Conservation (phyloP, 2,888 invertebrate genomes). For the Julus scanicus region DNA sequence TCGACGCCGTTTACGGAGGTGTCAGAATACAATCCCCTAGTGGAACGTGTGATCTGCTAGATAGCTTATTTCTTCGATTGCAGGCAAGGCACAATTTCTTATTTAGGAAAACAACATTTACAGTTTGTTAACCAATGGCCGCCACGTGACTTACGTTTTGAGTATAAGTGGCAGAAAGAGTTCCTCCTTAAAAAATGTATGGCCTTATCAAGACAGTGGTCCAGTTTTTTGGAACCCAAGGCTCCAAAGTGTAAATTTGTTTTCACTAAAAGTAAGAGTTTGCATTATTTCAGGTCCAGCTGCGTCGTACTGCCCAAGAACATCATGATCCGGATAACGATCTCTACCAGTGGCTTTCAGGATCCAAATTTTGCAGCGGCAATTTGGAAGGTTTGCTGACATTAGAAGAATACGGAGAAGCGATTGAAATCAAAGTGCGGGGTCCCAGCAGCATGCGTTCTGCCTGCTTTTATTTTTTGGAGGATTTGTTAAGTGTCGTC, state of each 20-base stretch:
- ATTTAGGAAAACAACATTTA: background rate
- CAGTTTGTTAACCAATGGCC: too few relatives aligned
- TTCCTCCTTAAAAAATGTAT: too few relatives aligned
- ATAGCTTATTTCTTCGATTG: constrained; percentile 77
- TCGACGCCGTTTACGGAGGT: constrained; percentile 74
- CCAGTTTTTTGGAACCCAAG: too few relatives aligned
- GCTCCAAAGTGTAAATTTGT: background rate
- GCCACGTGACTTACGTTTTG: too few relatives aligned
- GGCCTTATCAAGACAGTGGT: background rate
- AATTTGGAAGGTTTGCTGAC: constrained; percentile 77
- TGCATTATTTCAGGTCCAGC: constrained; percentile 69
- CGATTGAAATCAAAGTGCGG: constrained; percentile 75
- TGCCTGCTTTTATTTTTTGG: constrained; percentile 76
- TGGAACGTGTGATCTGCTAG: constrained; percentile 71
- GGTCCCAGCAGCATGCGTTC: constrained; percentile 72
- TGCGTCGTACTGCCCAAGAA: constrained; percentile 71
- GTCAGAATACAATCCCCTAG: constrained; percentile 72
- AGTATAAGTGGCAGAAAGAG: too few relatives aligned
- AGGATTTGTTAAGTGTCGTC: constrained; percentile 74
- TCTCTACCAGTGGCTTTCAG: constrained; percentile 78
- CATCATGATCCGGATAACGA: constrained; percentile 73
- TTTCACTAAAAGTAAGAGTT: background rate
- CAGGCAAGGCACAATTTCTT: constrained; percentile 67
- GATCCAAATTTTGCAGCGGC: constrained; percentile 77
- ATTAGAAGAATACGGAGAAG: constrained; percentile 71